Conservation (phyloP, 2,888 invertebrate species). For the Ephialtes manifestator region DNA sequence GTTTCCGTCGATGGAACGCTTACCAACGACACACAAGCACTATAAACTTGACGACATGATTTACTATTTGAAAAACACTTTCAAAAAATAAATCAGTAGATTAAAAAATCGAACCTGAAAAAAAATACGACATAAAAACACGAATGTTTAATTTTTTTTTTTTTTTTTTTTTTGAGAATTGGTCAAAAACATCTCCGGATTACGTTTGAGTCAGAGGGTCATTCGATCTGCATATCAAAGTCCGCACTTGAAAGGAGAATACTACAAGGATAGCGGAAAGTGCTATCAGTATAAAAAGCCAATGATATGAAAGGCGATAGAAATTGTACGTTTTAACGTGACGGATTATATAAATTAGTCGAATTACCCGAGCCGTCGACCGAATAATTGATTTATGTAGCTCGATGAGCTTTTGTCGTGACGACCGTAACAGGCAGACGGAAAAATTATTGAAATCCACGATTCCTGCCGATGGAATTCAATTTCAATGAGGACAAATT, state of each 20-base stretch:
- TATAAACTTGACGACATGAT: not conserved
- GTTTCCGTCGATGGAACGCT: slow-evolving; percentile 57
- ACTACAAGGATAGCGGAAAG: not conserved
- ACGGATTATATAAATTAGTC: slow-evolving; percentile 47
- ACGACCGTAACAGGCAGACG: not conserved
- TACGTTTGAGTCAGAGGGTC: not conserved
- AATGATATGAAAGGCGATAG: not conserved
- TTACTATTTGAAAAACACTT: not conserved
- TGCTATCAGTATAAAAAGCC: too few species aligned
- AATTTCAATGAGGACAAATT: slow-evolving; percentile 39
- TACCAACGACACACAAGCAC: slow-evolving; percentile 36
- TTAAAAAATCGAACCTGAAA: not conserved
- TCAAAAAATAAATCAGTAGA: not conserved
- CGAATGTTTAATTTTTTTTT: not conserved
- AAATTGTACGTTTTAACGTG: slow-evolving; percentile 19
- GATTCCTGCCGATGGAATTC: slow-evolving; percentile 17
- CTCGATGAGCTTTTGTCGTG: slow-evolving; percentile 12
- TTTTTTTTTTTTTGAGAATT: slow-evolving; percentile 14
- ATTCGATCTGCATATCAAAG: slow-evolving; percentile 51
- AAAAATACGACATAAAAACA: not conserved
- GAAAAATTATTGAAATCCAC: slow-evolving; percentile 14
- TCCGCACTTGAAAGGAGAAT: slow-evolving; percentile 6
- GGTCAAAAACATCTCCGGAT: not conserved
- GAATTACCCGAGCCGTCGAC: slow-evolving; percentile 37
- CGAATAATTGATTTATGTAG: slow-evolving; percentile 48